phyloP scores from a whole-genome alignment of 2,888 invertebrate genomes.

The Drosophila fulvimacula region DNA sequence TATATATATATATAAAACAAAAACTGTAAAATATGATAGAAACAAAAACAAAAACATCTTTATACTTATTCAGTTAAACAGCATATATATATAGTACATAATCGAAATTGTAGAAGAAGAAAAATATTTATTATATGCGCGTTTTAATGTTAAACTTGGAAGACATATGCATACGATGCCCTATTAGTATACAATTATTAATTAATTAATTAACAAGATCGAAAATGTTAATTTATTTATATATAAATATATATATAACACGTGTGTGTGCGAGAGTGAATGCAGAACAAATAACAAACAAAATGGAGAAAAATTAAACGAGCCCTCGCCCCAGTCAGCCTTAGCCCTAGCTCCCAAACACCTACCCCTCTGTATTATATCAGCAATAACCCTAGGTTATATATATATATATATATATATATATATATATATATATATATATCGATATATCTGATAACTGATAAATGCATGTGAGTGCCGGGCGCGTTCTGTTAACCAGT shows the following conservation, averaged over 20 bases:
- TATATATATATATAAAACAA: conserved; percentile 8
- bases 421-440: conserved; percentile 2
- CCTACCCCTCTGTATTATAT: conserved; percentile 55
- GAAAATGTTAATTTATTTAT: conserved; percentile 73
- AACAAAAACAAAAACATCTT: conserved; percentile 5
- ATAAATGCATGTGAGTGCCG: conserved; percentile 62
- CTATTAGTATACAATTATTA: conserved; percentile 49
- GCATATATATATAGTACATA: conserved; percentile 26
- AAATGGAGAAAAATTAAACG: neutral
- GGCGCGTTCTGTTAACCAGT: conserved; percentile 64
- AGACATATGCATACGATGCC: conserved; percentile 72
- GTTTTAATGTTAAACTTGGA: conserved; percentile 70
- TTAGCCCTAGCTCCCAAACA: neutral
- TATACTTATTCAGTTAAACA: conserved; percentile 32
- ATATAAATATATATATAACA: conserved; percentile 16
- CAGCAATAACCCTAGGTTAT: conserved; percentile 10
- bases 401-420: conserved; percentile 6
- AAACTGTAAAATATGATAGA: conserved; percentile 59
- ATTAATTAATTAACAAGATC: conserved; percentile 40
- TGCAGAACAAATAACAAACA: conserved; percentile 20
- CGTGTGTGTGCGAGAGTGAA: conserved; percentile 33
- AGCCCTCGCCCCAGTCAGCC: neutral
- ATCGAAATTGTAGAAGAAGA: conserved; percentile 14
- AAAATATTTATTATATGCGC: conserved; percentile 69
- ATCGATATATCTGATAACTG: neutral